These are phyloP conservation scores for Petrocephalus sullivani DNA, from an alignment of 2,797 vertebrate genomes.

Conservation along the genomic window DNA sequence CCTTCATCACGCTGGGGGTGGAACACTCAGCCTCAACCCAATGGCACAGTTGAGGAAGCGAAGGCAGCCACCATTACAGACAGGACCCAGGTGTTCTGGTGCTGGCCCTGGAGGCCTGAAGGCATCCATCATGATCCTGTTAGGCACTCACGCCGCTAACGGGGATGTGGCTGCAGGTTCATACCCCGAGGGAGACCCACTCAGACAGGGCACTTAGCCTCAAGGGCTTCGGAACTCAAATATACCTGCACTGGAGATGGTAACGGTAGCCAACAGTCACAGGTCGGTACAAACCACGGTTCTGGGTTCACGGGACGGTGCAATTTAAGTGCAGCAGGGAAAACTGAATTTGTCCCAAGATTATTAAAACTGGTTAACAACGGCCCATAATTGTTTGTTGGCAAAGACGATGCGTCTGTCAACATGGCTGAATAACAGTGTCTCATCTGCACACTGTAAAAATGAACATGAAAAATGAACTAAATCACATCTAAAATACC, in stretches of 20 bases:
- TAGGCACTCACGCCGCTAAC: neutral
- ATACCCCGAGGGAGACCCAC: neutral
- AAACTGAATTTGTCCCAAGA: neutral
- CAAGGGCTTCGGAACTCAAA: neutral
- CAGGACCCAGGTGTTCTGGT: conserved; percentile 34
- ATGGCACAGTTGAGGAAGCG: neutral
- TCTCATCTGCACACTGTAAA: neutral
- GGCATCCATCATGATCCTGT: conserved; percentile 26
- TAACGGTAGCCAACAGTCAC: neutral
- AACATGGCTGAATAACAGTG: neutral
- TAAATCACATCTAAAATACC: neutral
- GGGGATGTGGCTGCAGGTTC: neutral
- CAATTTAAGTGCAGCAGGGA: neutral
- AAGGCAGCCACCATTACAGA: conserved; percentile 15
- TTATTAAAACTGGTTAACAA: neutral
- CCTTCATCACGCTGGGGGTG: no score
- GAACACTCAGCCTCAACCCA: no score
- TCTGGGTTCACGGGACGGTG: neutral
- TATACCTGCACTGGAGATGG: neutral
- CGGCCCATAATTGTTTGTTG: no score
- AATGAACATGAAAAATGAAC: neutral
- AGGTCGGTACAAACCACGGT: neutral
- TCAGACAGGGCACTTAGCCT: neutral
- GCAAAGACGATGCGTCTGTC: neutral
- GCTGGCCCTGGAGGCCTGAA: neutral